Percentiles rank a stretch among this genome's conserved stretches.
phyloP scores from a whole-genome alignment of 2,113 vertebrate species.

The Microtus richardsoni region DNA sequence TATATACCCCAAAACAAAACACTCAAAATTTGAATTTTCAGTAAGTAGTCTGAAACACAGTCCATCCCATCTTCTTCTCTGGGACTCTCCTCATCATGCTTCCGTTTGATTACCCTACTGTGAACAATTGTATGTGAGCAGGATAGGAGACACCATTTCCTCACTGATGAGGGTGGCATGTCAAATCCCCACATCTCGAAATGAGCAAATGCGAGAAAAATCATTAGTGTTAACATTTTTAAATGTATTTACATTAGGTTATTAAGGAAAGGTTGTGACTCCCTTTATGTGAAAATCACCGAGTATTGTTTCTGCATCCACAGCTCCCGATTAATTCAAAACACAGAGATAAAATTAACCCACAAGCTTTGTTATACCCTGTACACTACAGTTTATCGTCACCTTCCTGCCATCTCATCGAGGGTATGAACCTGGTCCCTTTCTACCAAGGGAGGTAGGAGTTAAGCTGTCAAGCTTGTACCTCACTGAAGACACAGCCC shows the following conservation, averaged over 20 bases:
- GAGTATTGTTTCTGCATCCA: not conserved
- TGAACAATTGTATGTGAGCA: not conserved
- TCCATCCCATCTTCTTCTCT: not conserved
- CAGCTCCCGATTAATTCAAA: conserved; percentile 90
- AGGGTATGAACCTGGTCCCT: conserved; percentile 83
- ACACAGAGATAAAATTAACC: conserved; percentile 87
- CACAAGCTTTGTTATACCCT: conserved; percentile 92
- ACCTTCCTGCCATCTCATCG: conserved; percentile 89
- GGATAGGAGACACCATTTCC: not conserved
- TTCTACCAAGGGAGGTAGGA: not conserved
- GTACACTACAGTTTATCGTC: conserved; percentile 89
- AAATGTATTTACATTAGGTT: not conserved
- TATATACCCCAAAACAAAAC: not conserved
- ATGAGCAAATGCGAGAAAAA: not conserved
- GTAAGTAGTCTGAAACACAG: not conserved
- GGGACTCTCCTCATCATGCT: not conserved
- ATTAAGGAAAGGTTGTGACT: not conserved
- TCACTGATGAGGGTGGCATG: not conserved
- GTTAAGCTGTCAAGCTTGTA: not conserved
- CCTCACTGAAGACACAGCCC: not conserved
- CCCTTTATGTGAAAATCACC: not conserved
- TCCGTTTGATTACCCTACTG: not conserved
- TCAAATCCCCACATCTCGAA: not conserved
- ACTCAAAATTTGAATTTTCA: not conserved
- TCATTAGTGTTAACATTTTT: not conserved